phyloP scores from a whole-genome alignment of 2,888 invertebrate species.

The Meta bourneti region DNA sequence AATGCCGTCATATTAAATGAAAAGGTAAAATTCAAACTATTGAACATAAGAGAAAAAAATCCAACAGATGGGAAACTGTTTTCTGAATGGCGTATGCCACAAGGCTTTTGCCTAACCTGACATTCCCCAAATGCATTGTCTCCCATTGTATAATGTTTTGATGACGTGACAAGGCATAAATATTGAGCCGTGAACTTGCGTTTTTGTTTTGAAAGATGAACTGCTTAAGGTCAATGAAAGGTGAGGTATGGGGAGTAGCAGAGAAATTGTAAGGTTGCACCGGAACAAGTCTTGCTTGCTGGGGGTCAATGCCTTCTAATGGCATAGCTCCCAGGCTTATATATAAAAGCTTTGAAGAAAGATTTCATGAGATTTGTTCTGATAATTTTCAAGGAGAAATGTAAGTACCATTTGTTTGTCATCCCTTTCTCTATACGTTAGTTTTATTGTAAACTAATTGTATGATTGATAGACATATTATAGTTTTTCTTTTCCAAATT shows the following conservation, averaged over 20 bases:
- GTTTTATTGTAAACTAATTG: no score
- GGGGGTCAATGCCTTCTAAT: constrained; percentile 56
- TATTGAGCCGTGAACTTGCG: constrained; percentile 20
- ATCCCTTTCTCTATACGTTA: not conserved
- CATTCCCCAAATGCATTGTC: not conserved
- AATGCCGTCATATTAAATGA: no score
- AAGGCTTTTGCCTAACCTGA: no score
- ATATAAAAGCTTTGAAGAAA: constrained; percentile 50
- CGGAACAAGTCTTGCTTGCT: constrained; percentile 40
- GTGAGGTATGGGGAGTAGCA: constrained; percentile 50
- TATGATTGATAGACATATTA: no score
- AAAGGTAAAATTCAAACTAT: no score
- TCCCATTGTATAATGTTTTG: not conserved
- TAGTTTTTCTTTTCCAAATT: no score
- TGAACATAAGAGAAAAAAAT: no score
- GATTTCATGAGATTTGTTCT: constrained; percentile 22
- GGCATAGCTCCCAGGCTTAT: constrained; percentile 1
- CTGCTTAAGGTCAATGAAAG: constrained; percentile 66
- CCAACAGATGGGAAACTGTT: no score
- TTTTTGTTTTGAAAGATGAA: constrained; percentile 41
- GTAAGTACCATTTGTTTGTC: constrained; percentile 52
- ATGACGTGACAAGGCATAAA: not conserved
- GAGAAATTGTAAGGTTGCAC: constrained; percentile 20
- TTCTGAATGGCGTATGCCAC: no score
- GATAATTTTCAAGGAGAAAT: constrained; percentile 10